Conservation (phyloP, 2,888 invertebrate species). For the Nemapogon koenigi region DNA sequence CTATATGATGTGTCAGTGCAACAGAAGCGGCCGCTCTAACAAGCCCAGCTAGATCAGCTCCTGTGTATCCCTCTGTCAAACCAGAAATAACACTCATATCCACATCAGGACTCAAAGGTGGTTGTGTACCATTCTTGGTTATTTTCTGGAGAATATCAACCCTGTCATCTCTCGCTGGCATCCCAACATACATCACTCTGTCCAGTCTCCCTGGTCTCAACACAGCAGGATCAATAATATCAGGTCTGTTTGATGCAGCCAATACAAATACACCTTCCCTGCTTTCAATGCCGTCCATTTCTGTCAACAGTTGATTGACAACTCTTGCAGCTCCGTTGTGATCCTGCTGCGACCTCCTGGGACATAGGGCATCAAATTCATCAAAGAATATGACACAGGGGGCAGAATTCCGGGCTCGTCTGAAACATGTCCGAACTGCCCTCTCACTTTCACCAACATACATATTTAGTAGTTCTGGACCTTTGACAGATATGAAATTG, state of each 20-base stretch:
- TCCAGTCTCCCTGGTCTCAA: slow-evolving; percentile 88
- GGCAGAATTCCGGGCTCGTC: slow-evolving; percentile 91
- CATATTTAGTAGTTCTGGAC: slow-evolving; percentile 98
- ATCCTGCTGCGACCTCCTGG: slow-evolving; percentile 79
- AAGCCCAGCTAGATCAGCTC: slow-evolving; percentile 92
- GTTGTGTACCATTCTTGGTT: slow-evolving; percentile 87
- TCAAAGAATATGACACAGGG: slow-evolving; percentile 99
- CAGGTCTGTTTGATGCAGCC: slow-evolving; percentile 96
- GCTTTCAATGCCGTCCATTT: slow-evolving; percentile 97
- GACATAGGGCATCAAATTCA: slow-evolving; percentile 95
- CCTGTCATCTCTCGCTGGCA: slow-evolving; percentile 82
- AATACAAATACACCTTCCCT: slow-evolving; percentile 93
- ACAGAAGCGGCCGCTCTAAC: slow-evolving; percentile 86
- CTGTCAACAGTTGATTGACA: slow-evolving; percentile 95
- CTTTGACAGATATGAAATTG: slow-evolving; percentile 98
- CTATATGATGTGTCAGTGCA: slow-evolving; percentile 79
- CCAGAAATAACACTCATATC: slow-evolving; percentile 74
- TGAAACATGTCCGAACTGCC: slow-evolving; percentile 95
- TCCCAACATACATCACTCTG: slow-evolving; percentile 87
- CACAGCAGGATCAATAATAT: slow-evolving; percentile 96
- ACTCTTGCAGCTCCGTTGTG: slow-evolving; percentile 81
- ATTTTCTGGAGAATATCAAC: slow-evolving; percentile 87
- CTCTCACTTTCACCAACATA: slow-evolving; percentile 99
- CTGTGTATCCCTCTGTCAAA: slow-evolving; percentile 82
- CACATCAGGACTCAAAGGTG: slow-evolving; percentile 78